Conservation (phyloP, 2,113 vertebrate genomes). For the Pterocles orientalis region DNA sequence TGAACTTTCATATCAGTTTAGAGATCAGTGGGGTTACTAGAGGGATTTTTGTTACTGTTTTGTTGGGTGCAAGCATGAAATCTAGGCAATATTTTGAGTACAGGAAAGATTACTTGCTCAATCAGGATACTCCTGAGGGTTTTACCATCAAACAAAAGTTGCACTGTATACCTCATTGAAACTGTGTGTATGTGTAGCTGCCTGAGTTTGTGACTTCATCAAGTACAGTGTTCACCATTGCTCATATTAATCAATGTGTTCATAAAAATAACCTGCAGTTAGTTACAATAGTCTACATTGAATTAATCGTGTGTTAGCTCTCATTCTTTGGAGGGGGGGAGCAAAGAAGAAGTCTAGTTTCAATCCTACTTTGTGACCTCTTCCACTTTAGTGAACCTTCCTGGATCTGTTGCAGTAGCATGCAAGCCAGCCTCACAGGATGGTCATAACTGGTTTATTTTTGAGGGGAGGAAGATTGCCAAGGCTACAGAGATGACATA, state of each 20-base stretch:
- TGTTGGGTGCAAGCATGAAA: background rate
- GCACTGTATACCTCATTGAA: background rate
- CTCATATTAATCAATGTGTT: background rate
- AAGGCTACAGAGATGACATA: background rate
- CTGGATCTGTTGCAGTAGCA: background rate
- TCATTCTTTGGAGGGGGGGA: background rate
- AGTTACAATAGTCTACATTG: accelerated
- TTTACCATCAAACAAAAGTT: background rate
- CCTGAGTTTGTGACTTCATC: background rate
- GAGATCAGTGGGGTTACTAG: background rate
- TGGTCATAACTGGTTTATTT: accelerated
- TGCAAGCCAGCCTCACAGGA: background rate
- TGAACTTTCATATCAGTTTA: background rate
- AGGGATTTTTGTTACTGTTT: background rate
- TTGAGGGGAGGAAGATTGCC: background rate
- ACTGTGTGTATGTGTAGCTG: conserved; percentile 10
- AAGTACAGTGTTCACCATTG: background rate
- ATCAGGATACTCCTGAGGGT: background rate
- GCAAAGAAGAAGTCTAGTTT: background rate
- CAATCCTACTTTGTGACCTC: background rate
- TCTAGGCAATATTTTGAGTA: background rate
- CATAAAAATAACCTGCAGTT: background rate
- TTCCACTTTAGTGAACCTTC: background rate
- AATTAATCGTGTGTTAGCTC: background rate
- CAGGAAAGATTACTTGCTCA: background rate